Base-by-base conservation (phyloP, 2,888 invertebrate genomes). In the Phengaris arion region DNA sequence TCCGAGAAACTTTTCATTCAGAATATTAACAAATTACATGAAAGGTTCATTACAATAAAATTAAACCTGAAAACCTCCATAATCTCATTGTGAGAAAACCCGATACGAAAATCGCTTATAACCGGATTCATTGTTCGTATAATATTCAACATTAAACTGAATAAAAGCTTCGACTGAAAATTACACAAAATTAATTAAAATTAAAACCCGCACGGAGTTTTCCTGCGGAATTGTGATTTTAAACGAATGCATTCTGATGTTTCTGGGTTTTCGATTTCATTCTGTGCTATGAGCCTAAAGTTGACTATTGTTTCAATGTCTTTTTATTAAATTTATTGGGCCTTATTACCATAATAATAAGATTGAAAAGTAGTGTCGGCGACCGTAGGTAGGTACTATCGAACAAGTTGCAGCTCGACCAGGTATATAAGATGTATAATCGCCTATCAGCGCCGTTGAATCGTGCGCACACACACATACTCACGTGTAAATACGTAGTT, bases 121-220 rank as follows among this genome's bases (percentile, higher is more conserved):
- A 64, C 35, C 64, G 64, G 35, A 45, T 64, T 45, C 35, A 64
- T 64, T 64, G 35, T 64, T 64, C 35, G 64, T 35, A 64, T 64
- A 64, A 64, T 64, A 6, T 64, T 64, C 64, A 64, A 64, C 64
- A 45, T 45, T 64, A 45, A 64, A 64, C 12, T 64, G 64, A 64
- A 64, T 64, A 64, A 64, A 52, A 64, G 35, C 64, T 64, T 64
- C 9, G 10, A 15, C 35, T 64, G 64, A 45, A 64, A 64, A 45
- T 13, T 22, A 64, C 64, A 64, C 64, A 64, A 12, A 64, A 64
- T 64, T 64, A 64, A 64, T 64, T 64, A 45, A 64, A 64, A 64
- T 64, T 64, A 45, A 64, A 64, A 45, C 64, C 45, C 45, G 35
- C 45, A 35, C 64, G 64, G 35, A 45, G 6, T 64, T 64, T 64